Evolutionary conservation across 2,888 invertebrate genomes (phyloP), one percentile per base, ranked within the genome.

Genomic region (Graphium colonna): DNA sequence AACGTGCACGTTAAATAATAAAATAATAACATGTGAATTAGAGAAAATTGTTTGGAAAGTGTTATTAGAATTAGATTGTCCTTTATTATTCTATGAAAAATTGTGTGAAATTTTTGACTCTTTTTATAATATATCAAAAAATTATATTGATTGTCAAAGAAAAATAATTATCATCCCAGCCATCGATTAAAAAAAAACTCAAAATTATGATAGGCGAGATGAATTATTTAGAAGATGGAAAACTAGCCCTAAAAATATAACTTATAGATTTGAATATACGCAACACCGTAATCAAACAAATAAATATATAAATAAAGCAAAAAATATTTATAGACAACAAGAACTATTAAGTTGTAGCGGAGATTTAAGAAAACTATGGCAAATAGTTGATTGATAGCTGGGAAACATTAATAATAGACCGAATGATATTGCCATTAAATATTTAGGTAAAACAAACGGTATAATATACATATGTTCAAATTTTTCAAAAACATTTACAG

Each of bases 201-300:
- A 28, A 38, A 13, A 38, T 21, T 31, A 53, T 41, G 36, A 36
- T n/a, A 21, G 26, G 18, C 55, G 51, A 44, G 56, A 57, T 51
- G 31, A 36, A 7, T 21, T 58, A 21, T 56, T 55, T 36, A 54
- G 43, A 48, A 2, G 12, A 10, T 58, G 60, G 55, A 60, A 58
- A 49, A 31, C 48, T 12, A 17, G 3, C 1, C 52, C 57, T 15
- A 52, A 47, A n/a, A 56, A 36, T 50, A 46, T 46, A 41, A 47
- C 15, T 44, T 49, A 54, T 4, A 49, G 57, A 31, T 47, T 60
- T 15, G 43, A 43, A 3, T 33, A 33, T 33, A n/a, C 8, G 12
- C 3, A 38, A 12, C 33, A 33, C 8, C 12, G 33, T 33, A 33
- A 33, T 33, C 33, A 33, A 33, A 33, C 33, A 33, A 33, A 33